Evolutionary conservation across 2,888 invertebrate genomes (phyloP).

Genomic region (Eugnorisma glareosa): DNA sequence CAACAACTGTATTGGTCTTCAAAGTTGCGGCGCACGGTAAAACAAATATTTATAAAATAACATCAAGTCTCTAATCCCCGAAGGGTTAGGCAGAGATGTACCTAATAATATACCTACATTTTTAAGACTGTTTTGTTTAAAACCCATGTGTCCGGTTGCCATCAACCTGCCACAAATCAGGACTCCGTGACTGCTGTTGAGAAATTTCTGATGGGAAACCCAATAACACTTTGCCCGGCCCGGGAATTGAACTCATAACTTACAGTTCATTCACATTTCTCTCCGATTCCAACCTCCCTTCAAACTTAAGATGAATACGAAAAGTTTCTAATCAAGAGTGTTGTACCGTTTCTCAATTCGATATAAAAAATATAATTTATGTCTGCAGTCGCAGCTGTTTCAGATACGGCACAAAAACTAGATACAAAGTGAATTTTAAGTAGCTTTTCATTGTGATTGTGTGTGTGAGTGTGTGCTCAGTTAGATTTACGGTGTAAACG

Average conservation of each 20-base stretch:
- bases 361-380: constrained; percentile 55
- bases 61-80: background rate
- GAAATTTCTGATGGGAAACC: no score
- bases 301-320: constrained; percentile 25
- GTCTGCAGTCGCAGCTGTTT: constrained; percentile 51
- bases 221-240: no score
- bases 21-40: no score
- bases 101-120: background rate
- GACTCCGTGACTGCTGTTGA: background rate
- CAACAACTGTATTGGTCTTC: background rate
- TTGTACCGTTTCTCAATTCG: constrained; percentile 35
- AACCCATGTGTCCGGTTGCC: no score
- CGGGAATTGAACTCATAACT: background rate
- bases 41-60: no score
- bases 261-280: background rate
- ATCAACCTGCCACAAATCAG: background rate
- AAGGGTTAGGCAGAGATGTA: background rate
- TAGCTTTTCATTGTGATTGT: constrained; percentile 28
- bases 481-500: constrained; percentile 28
- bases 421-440: constrained; percentile 59
- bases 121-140: no score
- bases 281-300: background rate
- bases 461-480: constrained; percentile 5
- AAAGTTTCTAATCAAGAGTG: constrained; percentile 44
- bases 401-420: constrained; percentile 46